Base-by-base conservation (phyloP, 2,888 invertebrate genomes). In the Acanthopleura granulata region DNA sequence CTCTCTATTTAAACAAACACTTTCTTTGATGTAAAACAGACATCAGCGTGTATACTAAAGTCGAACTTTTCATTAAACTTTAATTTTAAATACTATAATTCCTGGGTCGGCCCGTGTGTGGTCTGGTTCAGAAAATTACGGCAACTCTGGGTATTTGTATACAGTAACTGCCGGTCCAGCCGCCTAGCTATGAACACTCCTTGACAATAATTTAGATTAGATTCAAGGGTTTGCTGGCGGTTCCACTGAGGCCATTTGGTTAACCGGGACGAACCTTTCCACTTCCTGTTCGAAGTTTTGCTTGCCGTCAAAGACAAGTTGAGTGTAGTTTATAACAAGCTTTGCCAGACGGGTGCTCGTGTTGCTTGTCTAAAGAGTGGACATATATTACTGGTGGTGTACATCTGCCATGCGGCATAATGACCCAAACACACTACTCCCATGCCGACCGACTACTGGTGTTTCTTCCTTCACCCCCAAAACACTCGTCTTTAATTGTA, bases 181-280 rank as follows among this genome's bases (percentile, higher is more conserved):
- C 57, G 22, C 12, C 22, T 57, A 4, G 18, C 3, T 6, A 22
- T 22, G 22, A 22, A 57, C n/a, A 57, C 57, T 57, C 57, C 57
- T 57, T 57, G 57, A 57, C 57, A 57, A 57, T 57, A 57, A 57
- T 57, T 57, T 22, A 57, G 57, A 22, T 57, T 57, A n/a, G n/a
- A 57, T 57, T 57, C 57, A 57, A 57, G 57, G 57, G 57, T 57
- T 18, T 57, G 57, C 22, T 57, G 22, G n/a, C 18, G 3, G 57
- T 22, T 18, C 22, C 22, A 57, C n/a, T 12, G 57, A 22, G 57
- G 57, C 57, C 57, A 57, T 57, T 57, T 57, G 57, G 57, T 18
- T 57, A 57, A n/a, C 40, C 40, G 40, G 9, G 40, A 40, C 9
- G 40, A 40, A 40, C 40, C 4, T 40, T 40, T 40, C 40, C 40